A percentile compares a stretch with the other conserved stretches of the same genome.
phyloP scores from a whole-genome alignment of 2,888 invertebrate genomes.

The Rhyacophila evoluta region DNA sequence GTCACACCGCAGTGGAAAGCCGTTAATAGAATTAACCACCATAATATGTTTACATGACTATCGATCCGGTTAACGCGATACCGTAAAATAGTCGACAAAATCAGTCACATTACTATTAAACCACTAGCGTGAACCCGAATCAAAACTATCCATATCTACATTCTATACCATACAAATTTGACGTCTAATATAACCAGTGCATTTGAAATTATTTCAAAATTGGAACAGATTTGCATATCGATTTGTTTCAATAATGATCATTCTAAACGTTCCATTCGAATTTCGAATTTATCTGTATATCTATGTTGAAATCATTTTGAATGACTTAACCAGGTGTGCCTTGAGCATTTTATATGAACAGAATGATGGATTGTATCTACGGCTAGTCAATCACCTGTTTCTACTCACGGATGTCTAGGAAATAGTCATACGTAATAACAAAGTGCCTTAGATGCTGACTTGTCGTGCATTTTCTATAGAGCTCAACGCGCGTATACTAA shows the following conservation, averaged over 20 bases:
- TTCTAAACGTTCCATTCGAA: too few relatives aligned
- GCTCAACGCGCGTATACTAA: constrained; percentile 29
- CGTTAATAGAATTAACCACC: background rate
- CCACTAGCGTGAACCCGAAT: too few relatives aligned
- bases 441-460: background rate
- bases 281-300: background rate
- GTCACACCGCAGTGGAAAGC: background rate
- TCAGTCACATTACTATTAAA: too few relatives aligned
- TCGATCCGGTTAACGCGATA: constrained; percentile 1
- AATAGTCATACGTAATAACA: background rate
- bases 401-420: background rate
- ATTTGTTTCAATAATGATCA: background rate
- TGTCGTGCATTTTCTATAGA: background rate
- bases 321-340: background rate
- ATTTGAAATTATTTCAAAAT: background rate
- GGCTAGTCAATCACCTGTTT: background rate
- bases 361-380: background rate
- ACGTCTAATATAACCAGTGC: background rate
- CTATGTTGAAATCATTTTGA: background rate
- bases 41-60: background rate
- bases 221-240: background rate
- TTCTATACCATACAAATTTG: too few relatives aligned
- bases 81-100: constrained; percentile 1
- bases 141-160: too few relatives aligned
- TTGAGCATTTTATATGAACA: background rate